Evolutionary conservation across 2,888 invertebrate genomes (phyloP).

Genomic region (Catocala fraxini): DNA sequence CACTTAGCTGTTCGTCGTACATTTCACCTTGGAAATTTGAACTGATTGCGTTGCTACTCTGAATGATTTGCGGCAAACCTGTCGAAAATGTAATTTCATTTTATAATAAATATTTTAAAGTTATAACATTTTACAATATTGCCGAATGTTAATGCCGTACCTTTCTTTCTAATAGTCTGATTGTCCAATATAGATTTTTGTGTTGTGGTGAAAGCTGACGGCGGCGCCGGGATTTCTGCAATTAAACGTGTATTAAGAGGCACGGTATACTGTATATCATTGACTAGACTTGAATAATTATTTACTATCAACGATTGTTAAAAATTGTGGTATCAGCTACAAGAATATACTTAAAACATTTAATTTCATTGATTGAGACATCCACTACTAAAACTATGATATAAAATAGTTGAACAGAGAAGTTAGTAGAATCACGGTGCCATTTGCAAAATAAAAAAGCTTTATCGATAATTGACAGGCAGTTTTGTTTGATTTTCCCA

Average conservation of each 20-base stretch:
- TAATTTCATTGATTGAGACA: not conserved
- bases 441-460: slow-evolving; percentile 30
- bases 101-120: slow-evolving; percentile 16
- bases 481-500: slow-evolving; percentile 50
- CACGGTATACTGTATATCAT: too few species aligned
- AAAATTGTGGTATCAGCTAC: too few species aligned
- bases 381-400: too few species aligned
- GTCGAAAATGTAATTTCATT: slow-evolving; percentile 40
- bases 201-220: slow-evolving; percentile 90
- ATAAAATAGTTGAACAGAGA: not conserved
- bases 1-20: slow-evolving; percentile 80
- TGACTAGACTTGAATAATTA: too few species aligned
- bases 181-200: slow-evolving; percentile 78
- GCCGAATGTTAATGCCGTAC: slow-evolving; percentile 27
- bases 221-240: slow-evolving; percentile 95
- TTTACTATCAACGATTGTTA: too few species aligned
- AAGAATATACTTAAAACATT: too few species aligned
- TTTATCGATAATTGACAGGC: slow-evolving; percentile 52
- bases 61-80: slow-evolving; percentile 74
- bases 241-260: slow-evolving; percentile 31
- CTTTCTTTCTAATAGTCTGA: slow-evolving; percentile 82
- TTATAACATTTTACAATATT: slow-evolving; percentile 7
- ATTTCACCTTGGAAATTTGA: slow-evolving; percentile 84
- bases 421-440: not conserved
- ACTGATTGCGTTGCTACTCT: slow-evolving; percentile 76